Conservation (phyloP, 2,888 invertebrate species). For the Drosophila paramelanica region DNA sequence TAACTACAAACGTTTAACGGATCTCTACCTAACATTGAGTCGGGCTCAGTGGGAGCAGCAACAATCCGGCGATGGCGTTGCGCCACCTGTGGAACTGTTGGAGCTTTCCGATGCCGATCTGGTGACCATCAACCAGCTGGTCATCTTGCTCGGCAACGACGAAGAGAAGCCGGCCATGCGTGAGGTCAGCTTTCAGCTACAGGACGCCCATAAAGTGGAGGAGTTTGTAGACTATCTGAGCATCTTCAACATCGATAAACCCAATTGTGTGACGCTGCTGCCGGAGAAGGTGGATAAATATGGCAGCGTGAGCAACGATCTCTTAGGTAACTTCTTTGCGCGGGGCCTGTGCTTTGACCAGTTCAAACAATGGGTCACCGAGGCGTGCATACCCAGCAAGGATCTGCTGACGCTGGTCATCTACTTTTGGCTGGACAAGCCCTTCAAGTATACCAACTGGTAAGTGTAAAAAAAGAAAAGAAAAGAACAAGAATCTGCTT, state of each 20-base stretch:
- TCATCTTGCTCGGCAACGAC: slow-evolving; percentile 86
- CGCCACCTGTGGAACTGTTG: slow-evolving; percentile 47
- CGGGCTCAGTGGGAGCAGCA: slow-evolving; percentile 30
- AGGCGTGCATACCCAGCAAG: slow-evolving; percentile 84
- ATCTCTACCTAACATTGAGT: slow-evolving; percentile 80
- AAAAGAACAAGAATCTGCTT: too few species aligned
- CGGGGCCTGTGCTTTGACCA: slow-evolving; percentile 85
- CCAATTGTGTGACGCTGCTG: slow-evolving; percentile 82
- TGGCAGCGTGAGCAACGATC: slow-evolving; percentile 76
- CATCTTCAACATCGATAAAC: slow-evolving; percentile 76
- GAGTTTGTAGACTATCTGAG: slow-evolving; percentile 86
- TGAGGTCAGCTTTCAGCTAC: slow-evolving; percentile 87
- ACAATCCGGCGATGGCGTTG: slow-evolving; percentile 41
- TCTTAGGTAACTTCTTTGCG: slow-evolving; percentile 79
- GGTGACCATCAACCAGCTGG: slow-evolving; percentile 88
- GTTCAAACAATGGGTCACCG: slow-evolving; percentile 71
- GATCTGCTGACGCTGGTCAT: slow-evolving; percentile 90
- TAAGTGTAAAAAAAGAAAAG: slow-evolving; percentile 32
- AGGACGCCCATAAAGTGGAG: slow-evolving; percentile 84
- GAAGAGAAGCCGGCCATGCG: slow-evolving; percentile 69
- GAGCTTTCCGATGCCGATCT: slow-evolving; percentile 85
- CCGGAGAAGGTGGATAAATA: slow-evolving; percentile 78
- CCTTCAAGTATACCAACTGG: slow-evolving; percentile 85
- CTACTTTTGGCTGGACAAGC: slow-evolving; percentile 89
- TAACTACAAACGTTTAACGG: slow-evolving; percentile 78